A percentile compares a stretch with the other conserved stretches of the same genome.
Evolutionary conservation across 2,113 vertebrate species (phyloP).

Genomic region (Sciurus niger): DNA sequence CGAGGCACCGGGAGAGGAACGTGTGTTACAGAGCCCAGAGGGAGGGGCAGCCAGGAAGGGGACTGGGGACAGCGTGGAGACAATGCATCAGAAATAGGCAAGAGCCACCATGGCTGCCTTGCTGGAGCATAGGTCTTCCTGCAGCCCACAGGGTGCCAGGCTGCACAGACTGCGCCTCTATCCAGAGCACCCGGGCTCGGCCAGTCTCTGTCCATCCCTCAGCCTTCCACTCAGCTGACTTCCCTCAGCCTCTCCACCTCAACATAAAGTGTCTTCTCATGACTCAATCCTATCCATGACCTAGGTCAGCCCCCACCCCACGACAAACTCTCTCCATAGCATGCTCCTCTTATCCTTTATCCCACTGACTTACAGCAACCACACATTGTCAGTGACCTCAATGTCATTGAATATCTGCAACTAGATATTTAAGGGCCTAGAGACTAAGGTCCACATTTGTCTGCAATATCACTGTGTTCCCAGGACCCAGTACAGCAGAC

Average conservation of each 20-base stretch:
- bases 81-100: not conserved
- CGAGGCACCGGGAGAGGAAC: too few species aligned
- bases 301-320: not conserved
- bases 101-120: accelerated
- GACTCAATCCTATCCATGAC: not conserved
- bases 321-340: not conserved
- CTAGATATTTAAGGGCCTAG: not conserved
- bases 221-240: not conserved
- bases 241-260: not conserved
- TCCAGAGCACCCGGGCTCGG: accelerated
- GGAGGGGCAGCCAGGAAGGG: not conserved
- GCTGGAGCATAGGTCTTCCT: not conserved
- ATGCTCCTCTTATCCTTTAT: not conserved
- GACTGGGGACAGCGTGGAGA: too few species aligned
- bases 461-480: too few species aligned
- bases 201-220: accelerated
- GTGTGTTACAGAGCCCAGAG: too few species aligned
- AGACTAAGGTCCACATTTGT: not conserved
- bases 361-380: too few species aligned
- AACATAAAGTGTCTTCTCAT: not conserved
- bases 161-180: accelerated
- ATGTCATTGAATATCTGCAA: not conserved
- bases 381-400: not conserved
- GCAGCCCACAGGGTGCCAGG: too few species aligned
- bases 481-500: too few species aligned